phyloP scores from a whole-genome alignment of 2,113 vertebrate species.

The Pyrgilauda ruficollis region DNA sequence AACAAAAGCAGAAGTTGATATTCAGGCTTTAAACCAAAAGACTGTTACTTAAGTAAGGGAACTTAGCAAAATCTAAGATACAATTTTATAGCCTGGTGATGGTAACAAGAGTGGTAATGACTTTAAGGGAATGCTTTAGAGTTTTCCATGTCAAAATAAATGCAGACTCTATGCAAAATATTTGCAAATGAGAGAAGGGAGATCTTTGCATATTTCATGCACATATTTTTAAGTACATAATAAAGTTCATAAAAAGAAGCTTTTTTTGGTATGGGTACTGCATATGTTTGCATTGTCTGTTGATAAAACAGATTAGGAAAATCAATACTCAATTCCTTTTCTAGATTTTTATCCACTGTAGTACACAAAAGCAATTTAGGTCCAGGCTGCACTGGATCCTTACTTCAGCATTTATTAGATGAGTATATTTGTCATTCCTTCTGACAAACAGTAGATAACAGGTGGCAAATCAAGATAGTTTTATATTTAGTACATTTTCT shows the following conservation, averaged over 20 bases:
- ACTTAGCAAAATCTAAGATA: neutral
- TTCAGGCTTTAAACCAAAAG: neutral
- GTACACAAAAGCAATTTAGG: constrained; percentile 60
- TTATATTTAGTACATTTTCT: neutral
- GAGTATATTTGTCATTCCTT: constrained; percentile 56
- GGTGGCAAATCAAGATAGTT: neutral
- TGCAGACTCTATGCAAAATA: neutral
- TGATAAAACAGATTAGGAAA: constrained; percentile 57
- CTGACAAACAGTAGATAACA: constrained; percentile 8
- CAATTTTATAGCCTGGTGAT: neutral
- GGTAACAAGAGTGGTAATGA: neutral
- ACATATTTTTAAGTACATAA: neutral
- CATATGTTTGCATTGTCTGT: neutral
- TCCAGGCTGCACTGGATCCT: neutral
- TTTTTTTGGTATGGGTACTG: neutral
- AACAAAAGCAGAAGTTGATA: neutral
- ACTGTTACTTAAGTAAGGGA: neutral
- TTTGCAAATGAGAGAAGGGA: neutral
- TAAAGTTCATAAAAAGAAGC: neutral
- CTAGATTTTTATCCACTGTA: constrained; percentile 59
- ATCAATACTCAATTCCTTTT: constrained; percentile 70
- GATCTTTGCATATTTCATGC: neutral
- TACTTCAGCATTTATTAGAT: constrained; percentile 61
- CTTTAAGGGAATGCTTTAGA: neutral
- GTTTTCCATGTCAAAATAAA: neutral